Evolutionary conservation across 2,113 vertebrate genomes (phyloP), one percentile per base, ranked within the genome.

Genomic region (Apodemus sylvaticus): DNA sequence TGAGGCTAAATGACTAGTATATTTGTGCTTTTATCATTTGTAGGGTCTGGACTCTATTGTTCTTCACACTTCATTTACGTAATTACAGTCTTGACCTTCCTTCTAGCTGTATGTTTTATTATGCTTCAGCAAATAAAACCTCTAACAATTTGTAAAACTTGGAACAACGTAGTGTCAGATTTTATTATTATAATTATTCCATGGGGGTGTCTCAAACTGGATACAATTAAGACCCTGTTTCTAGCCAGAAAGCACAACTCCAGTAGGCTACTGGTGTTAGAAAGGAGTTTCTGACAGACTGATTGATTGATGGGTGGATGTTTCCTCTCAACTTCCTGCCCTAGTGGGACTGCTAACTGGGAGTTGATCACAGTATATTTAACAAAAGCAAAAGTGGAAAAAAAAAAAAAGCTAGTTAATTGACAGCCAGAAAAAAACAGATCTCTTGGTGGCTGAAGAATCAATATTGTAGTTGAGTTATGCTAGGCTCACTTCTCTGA

Each of bases 251-350:
- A 90, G 71, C 9, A 39, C 17, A 91, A 92, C 39, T 36, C 76
- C 1, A 34, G 5, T 16, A n/a, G n/a, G 68, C 10, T 81, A 1
- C 83, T 76, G 74, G 68, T 93, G 34, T 93, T 83, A 48, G 42
- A 53, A 94, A 91, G 20, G 4, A 62, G 36, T 81, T 95, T 53
- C 53, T 62, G 10, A 68, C 45, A 78, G 31, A 14, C 7, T 5
- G 94, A 87, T 60, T 60, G 91, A 95, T 39, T 7, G 53, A 85
- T 39, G 26, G 62, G 39, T 89, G 55, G 34, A 51, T 66, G 9
- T 90, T 94, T 94, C 74, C 91, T 93, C 68, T 89, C 86, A 73
- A 31, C 55, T 94, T 93, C 73, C 86, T 97, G 66, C 62, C 89
- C 82, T 94, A 60, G 71, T 74, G 73, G 77, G 89, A 94, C 31